These are phyloP conservation scores for Epicauta chinensis DNA, from an alignment of 1,140 invertebrate genomes.

Conservation along the genomic window DNA sequence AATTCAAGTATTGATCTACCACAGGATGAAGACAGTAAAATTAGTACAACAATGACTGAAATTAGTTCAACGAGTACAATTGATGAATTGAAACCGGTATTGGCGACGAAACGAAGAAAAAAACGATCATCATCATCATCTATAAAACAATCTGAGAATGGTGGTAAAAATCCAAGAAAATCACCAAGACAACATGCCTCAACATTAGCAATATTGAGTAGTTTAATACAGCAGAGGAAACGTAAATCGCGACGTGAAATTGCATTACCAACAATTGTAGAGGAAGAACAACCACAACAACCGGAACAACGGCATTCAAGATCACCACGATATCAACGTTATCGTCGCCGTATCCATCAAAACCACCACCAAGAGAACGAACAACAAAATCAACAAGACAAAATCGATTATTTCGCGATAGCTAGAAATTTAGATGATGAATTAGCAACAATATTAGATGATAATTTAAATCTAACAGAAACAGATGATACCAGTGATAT, in stretches of 20 bases:
- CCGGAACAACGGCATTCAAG: too few species aligned
- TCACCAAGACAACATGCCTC: slow-evolving; percentile 79
- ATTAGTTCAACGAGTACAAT: slow-evolving; percentile 14
- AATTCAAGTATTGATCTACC: slow-evolving; percentile 7
- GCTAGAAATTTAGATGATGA: slow-evolving; percentile 11
- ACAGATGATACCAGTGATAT: too few species aligned
- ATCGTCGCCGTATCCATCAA: too few species aligned
- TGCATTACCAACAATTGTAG: not conserved
- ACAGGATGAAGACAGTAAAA: slow-evolving; percentile 31
- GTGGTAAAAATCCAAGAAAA: slow-evolving; percentile 63
- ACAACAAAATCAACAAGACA: slow-evolving; percentile 1
- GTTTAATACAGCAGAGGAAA: slow-evolving; percentile 52
- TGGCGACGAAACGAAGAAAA: slow-evolving; percentile 20
- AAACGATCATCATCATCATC: slow-evolving; percentile 14
- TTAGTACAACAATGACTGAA: slow-evolving; percentile 14
- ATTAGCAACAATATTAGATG: not conserved
- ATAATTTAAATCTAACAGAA: not conserved
- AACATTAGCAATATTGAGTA: slow-evolving; percentile 72
- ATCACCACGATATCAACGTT: too few species aligned
- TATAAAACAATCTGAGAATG: not conserved
- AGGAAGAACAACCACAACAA: too few species aligned
- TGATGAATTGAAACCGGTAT: slow-evolving; percentile 18
- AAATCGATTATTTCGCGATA: slow-evolving; percentile 8
- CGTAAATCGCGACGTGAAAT: slow-evolving; percentile 25
- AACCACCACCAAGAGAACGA: slow-evolving; percentile 1